These are phyloP conservation scores for Smithornis capensis DNA, from an alignment of 2,113 vertebrate genomes.

Conservation along the genomic window DNA sequence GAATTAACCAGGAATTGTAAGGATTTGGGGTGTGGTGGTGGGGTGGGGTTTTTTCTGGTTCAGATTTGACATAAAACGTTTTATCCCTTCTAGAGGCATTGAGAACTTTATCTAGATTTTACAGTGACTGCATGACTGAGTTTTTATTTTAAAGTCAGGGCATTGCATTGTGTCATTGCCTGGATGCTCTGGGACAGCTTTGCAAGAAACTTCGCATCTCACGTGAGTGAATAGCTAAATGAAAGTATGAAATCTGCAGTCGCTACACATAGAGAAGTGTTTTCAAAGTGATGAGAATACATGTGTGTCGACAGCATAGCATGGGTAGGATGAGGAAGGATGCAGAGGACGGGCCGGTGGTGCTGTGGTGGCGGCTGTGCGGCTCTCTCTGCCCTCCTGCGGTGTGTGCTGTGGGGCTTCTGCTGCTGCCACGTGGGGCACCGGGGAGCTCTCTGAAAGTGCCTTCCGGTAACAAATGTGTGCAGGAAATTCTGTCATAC, in stretches of 20 bases:
- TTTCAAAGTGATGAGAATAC: not conserved
- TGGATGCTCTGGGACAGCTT: not conserved
- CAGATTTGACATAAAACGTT: not conserved
- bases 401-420: accelerated
- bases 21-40: not conserved
- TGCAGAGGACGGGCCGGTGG: accelerated
- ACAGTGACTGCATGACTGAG: not conserved
- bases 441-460: not conserved
- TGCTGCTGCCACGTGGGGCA: not conserved
- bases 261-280: accelerated
- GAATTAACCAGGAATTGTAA: not conserved
- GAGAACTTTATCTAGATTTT: not conserved
- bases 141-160: not conserved
- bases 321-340: accelerated
- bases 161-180: not conserved
- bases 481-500: not conserved
- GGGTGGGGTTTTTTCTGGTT: not conserved
- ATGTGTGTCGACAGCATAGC: accelerated
- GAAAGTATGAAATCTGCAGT: not conserved
- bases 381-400: accelerated
- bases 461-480: not conserved
- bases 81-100: not conserved
- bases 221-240: accelerated
- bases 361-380: accelerated
- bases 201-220: not conserved